Evolutionary conservation across 2,888 invertebrate genomes (phyloP).

Genomic region (Troides oblongomaculatus): DNA sequence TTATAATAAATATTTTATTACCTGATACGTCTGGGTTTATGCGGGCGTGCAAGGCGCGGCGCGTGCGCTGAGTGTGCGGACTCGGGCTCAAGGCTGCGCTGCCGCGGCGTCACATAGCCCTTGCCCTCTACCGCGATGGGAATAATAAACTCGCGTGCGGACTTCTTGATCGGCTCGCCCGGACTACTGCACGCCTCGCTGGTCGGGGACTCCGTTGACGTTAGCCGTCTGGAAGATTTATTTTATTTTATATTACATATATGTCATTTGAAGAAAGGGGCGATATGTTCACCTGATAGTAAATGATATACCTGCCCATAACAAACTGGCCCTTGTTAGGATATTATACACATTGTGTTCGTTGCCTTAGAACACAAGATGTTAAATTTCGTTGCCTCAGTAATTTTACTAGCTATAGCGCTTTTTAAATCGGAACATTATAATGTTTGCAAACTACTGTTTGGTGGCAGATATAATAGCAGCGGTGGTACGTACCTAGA

Average conservation of each 20-base stretch:
- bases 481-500: too few relatives aligned
- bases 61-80: constrained; percentile 59
- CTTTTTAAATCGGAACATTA: too few relatives aligned
- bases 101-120: constrained; percentile 88
- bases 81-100: constrained; percentile 88
- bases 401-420: too few relatives aligned
- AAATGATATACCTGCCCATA: too few relatives aligned
- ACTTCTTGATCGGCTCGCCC: constrained; percentile 88
- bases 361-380: too few relatives aligned
- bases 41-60: constrained; percentile 60
- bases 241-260: neutral
- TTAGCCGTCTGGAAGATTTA: constrained; percentile 54
- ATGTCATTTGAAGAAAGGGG: too few relatives aligned
- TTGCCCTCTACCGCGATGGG: constrained; percentile 96
- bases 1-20: constrained; percentile 42
- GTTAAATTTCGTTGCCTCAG: too few relatives aligned
- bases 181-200: constrained; percentile 67
- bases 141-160: constrained; percentile 94
- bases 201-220: constrained; percentile 85
- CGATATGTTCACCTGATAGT: too few relatives aligned
- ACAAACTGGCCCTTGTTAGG: too few relatives aligned
- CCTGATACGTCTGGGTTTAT: constrained; percentile 84
- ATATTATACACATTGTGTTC: too few relatives aligned
- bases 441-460: too few relatives aligned
- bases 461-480: too few relatives aligned